Base-by-base conservation (phyloP, 2,797 vertebrate genomes). In the Micromesistius poutassou region DNA sequence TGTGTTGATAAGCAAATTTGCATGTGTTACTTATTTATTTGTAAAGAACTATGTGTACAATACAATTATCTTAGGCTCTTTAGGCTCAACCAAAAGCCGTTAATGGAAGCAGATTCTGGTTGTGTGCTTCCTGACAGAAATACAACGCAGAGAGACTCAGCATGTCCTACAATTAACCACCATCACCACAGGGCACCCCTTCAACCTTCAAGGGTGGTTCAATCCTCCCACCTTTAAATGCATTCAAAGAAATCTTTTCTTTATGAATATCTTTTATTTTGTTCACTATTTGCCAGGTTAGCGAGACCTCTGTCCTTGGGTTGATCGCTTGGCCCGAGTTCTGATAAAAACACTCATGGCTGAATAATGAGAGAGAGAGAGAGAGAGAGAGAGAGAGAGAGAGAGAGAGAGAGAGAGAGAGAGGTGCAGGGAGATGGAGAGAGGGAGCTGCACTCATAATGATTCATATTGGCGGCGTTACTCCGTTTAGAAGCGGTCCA, bases 391-490 rank as follows among this genome's bases (percentile, higher is more conserved):
- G 62, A 66, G 62, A 66, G 62, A 66, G 62, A 66, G 62, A 66
- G 55, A 62, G 55, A 62, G 55, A 62, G 55, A 62, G 55, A 62
- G 55, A 62, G 62, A 66, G 62, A 25, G 62, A 66, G 62, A 66
- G 62, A 66, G 62, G 16, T 42, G 40, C 13, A 66, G 25, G 9
- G 62, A 25, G 62, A 66, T 6, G n/a, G 62, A 66, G 55, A 66
- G 55, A 28, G 62, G 14, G 50, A 62, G 50, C 50, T n/a, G 19
- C n/a, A n/a, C 50, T 55, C 50, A 22, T n/a, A 55, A n/a, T 62
- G 55, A 90, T 73, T 62, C 30, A 76, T 74, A 78, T 88, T 78
- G 84, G 84, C 85, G 79, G 87, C 74, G 82, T 79, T 80, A 77
- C 80, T 80, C 84, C 81, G 25, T 87, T 85, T 88, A 86, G 84